Evolutionary conservation across 2,797 vertebrate species (phyloP), one percentile per base, ranked within the genome.

Genomic region (Adelosebastes latens): DNA sequence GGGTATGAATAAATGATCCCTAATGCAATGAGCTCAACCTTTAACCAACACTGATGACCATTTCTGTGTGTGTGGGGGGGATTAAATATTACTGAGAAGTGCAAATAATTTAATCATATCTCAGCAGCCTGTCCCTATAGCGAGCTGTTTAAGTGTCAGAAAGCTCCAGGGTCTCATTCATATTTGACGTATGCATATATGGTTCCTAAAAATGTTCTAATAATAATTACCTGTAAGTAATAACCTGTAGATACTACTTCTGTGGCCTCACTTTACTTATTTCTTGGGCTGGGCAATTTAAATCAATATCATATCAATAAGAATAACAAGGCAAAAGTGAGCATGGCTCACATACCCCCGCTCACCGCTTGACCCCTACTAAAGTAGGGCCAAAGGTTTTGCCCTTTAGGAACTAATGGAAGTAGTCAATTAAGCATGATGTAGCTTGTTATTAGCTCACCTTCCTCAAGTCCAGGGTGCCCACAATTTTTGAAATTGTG

Each of bases 71-170:
- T 72, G 64, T 27, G 53, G 34, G 72, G 46, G 36, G 55, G 74
- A 89, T 92, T 76, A 92, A 90, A 92, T 93, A 92, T 91, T 86
- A 88, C 86, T 90, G 83, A 91, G 85, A 87, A 76, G 49, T n/a
- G 27, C 84, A 83, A 77, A 92, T 82, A 77, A 88, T 86, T 88
- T 56, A 88, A 88, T 82, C 82, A 67, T 77, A 73, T 24, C 73
- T 85, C 46, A 86, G 86, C 68, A 82, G 74, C 46, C 5, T 13
- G 69, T 32, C 46, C 76, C 71, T 82, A 75, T 72, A 34, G 60
- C 18, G 71, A 62, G 78, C 56, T 87, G 27, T 64, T 71, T 62
- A 59, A 59, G 73, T 32, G 64, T 72, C 52, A 73, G 72, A 62
- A 85, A 39, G 69, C 79, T 85, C 18, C 75, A 60, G 52, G 27